phyloP scores from a whole-genome alignment of 2,113 vertebrate species.

The Scolopax mira region DNA sequence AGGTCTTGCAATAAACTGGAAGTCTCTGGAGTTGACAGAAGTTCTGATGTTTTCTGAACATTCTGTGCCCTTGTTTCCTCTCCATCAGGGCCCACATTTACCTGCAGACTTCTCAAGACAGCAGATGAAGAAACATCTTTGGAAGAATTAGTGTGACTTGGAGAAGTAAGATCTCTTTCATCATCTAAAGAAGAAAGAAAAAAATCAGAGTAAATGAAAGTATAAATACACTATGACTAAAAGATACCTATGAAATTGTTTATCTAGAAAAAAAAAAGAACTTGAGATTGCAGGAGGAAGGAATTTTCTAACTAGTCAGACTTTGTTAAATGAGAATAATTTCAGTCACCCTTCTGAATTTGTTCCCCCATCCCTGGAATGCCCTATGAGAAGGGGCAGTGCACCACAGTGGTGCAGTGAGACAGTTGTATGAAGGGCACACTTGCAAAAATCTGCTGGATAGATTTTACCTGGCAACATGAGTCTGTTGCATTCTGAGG shows the following conservation, averaged over 20 bases:
- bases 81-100: conserved; percentile 83
- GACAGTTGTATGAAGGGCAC: background rate
- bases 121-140: conserved; percentile 78
- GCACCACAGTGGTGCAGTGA: background rate
- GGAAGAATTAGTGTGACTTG: conserved; percentile 72
- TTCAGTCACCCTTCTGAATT: background rate
- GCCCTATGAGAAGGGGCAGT: background rate
- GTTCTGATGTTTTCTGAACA: conserved; percentile 77
- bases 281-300: background rate
- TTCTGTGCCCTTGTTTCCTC: conserved; percentile 78
- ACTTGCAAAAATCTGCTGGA: background rate
- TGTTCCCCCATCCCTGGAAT: background rate
- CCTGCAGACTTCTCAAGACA: conserved; percentile 81
- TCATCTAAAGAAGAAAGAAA: conserved; percentile 72
- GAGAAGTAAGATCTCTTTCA: conserved; percentile 62
- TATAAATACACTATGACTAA: background rate
- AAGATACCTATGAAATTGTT: background rate
- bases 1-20: conserved; percentile 90
- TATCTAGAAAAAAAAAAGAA: background rate
- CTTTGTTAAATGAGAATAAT: background rate
- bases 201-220: background rate
- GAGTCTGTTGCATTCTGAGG: conserved; percentile 87
- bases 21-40: conserved; percentile 75
- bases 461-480: conserved; percentile 87
- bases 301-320: background rate